Evolutionary conservation across 2,113 vertebrate genomes (phyloP).

Genomic region (Polypterus senegalus): DNA sequence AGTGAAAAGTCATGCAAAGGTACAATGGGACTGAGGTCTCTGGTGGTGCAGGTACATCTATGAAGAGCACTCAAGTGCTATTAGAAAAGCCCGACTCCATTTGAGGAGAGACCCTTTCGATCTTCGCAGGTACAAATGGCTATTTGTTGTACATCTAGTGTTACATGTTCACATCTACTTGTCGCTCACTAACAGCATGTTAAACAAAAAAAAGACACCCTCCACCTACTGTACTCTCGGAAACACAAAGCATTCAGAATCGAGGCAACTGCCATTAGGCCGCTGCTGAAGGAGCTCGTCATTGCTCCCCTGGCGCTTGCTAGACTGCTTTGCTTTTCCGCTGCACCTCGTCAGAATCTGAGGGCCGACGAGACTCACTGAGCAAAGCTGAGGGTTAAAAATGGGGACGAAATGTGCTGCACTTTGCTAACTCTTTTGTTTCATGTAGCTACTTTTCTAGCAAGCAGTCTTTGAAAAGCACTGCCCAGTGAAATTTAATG

Average conservation of each 20-base stretch:
- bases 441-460: too few species aligned
- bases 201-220: constrained; percentile 63
- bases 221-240: constrained; percentile 18
- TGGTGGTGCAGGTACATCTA: constrained; percentile 64
- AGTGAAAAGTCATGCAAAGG: constrained; percentile 83
- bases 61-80: constrained; percentile 69
- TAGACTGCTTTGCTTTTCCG: too few species aligned
- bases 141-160: constrained; percentile 78
- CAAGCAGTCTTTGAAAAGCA: too few species aligned
- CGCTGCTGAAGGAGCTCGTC: constrained; percentile 36
- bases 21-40: constrained; percentile 58
- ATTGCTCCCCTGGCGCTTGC: too few species aligned
- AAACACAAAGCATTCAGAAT: constrained; percentile 52
- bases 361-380: too few species aligned
- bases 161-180: constrained; percentile 57
- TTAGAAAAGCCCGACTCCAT: constrained; percentile 54
- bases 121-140: constrained; percentile 79
- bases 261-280: constrained; percentile 51
- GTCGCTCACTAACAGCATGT: constrained; percentile 63
- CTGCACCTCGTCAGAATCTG: too few species aligned
- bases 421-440: too few species aligned
- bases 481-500: too few species aligned
- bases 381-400: too few species aligned
- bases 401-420: too few species aligned
- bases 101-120: constrained; percentile 42